phyloP scores from a whole-genome alignment of 2,113 vertebrate genomes.

The Probosciger aterrimus region DNA sequence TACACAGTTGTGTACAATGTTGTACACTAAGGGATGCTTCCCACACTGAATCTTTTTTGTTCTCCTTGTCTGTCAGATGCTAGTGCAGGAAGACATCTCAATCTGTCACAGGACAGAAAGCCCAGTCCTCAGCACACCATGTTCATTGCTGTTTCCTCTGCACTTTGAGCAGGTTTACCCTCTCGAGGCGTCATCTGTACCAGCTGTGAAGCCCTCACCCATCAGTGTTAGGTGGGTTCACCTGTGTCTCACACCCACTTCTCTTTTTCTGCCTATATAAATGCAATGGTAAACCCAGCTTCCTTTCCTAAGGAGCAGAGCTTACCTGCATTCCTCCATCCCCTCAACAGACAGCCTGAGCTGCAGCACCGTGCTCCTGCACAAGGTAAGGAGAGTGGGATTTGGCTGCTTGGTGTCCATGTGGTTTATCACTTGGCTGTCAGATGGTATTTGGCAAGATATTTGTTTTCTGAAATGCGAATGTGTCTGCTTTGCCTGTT shows the following conservation, averaged over 20 bases:
- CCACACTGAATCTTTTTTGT: neutral
- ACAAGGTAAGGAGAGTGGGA: neutral
- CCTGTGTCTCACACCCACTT: neutral
- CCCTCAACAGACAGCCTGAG: neutral
- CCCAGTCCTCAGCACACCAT: fast-evolving
- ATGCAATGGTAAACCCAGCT: fast-evolving
- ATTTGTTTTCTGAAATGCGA: neutral
- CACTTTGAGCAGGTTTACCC: neutral
- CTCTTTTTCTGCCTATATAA: neutral
- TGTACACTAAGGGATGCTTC: neutral
- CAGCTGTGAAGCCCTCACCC: neutral
- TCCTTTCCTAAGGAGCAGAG: fast-evolving
- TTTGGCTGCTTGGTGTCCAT: neutral
- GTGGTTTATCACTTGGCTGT: neutral
- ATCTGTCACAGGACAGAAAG: neutral
- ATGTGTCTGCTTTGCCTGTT: neutral
- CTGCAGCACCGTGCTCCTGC: neutral
- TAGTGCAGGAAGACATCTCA: neutral
- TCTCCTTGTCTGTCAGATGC: neutral
- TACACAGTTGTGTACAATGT: neutral
- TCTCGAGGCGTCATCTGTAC: neutral
- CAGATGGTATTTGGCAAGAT: neutral
- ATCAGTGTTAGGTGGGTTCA: neutral
- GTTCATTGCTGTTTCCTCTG: neutral
- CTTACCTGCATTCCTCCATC: fast-evolving